These are phyloP conservation scores for Hippocampus kuda DNA, from an alignment of 2,797 vertebrate species.

Conservation along the genomic window DNA sequence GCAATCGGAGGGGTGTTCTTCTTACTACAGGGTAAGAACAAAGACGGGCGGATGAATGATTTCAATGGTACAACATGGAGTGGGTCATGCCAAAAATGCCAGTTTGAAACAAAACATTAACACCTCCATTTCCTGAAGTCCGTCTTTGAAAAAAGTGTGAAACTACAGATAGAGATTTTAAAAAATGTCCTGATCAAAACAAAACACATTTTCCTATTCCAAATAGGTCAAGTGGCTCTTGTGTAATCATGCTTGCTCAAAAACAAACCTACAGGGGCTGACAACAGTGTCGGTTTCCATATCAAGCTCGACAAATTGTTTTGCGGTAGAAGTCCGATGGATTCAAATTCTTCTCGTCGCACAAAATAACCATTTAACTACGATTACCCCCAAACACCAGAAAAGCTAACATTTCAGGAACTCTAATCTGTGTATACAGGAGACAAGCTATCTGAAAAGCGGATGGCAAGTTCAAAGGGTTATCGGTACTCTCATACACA, in stretches of 20 bases:
- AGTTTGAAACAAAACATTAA: neutral
- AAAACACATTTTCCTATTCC: neutral
- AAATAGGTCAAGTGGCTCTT: neutral
- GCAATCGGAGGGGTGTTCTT: constrained; percentile 69
- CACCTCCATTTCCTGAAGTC: neutral
- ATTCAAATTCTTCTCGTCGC: neutral
- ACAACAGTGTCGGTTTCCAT: neutral
- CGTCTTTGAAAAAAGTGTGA: neutral
- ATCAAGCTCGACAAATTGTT: neutral
- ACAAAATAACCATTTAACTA: neutral
- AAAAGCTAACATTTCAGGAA: constrained; percentile 9
- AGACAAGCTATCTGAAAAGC: constrained; percentile 34
- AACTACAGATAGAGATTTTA: neutral
- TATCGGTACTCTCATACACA: constrained; percentile 19
- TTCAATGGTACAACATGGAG: neutral
- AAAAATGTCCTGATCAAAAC: neutral
- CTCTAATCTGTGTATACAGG: constrained; percentile 26
- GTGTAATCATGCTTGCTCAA: neutral
- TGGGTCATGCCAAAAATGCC: neutral
- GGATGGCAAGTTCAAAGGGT: constrained; percentile 23
- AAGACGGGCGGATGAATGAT: neutral
- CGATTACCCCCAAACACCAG: neutral
- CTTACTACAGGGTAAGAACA: constrained; percentile 72
- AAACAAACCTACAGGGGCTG: neutral
- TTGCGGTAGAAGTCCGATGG: neutral